Evolutionary conservation across 2,888 invertebrate genomes (phyloP).

Genomic region (Brachylomia viminalis): DNA sequence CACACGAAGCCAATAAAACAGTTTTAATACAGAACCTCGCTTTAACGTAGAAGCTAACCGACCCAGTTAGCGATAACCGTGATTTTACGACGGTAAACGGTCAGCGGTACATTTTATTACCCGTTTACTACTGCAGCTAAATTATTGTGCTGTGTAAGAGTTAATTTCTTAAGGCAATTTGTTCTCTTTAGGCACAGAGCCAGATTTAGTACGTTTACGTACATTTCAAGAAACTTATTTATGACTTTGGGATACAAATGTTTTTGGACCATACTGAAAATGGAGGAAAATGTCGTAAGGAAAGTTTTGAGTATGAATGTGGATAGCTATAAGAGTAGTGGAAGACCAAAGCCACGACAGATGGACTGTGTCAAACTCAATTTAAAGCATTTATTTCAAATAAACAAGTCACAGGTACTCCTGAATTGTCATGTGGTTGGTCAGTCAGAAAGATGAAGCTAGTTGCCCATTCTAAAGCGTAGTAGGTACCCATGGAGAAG

Average conservation of each 20-base stretch:
- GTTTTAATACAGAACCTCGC: constrained; percentile 37
- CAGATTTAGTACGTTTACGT: constrained; percentile 25
- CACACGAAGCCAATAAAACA: constrained; percentile 37
- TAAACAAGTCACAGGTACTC: too few species aligned
- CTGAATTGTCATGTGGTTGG: too few species aligned
- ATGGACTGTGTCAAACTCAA: too few species aligned
- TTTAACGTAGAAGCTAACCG: constrained; percentile 51
- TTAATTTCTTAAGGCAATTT: constrained; percentile 60
- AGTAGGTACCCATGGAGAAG: too few species aligned
- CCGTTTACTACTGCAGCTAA: constrained; percentile 46
- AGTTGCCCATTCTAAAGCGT: too few species aligned
- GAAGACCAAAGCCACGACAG: too few species aligned
- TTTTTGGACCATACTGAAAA: not conserved
- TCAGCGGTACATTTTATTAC: constrained; percentile 58
- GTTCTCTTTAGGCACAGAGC: constrained; percentile 39
- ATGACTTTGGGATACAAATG: constrained; percentile 8
- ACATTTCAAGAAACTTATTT: constrained; percentile 32
- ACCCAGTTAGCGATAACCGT: constrained; percentile 52
- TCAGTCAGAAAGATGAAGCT: too few species aligned
- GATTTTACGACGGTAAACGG: constrained; percentile 62
- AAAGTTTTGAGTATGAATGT: too few species aligned
- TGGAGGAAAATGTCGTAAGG: too few species aligned
- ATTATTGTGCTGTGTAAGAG: constrained; percentile 42
- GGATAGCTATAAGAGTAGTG: too few species aligned
- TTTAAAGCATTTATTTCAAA: too few species aligned